Conservation (phyloP, 2,888 invertebrate genomes). For the Drosophila acutilabella region DNA sequence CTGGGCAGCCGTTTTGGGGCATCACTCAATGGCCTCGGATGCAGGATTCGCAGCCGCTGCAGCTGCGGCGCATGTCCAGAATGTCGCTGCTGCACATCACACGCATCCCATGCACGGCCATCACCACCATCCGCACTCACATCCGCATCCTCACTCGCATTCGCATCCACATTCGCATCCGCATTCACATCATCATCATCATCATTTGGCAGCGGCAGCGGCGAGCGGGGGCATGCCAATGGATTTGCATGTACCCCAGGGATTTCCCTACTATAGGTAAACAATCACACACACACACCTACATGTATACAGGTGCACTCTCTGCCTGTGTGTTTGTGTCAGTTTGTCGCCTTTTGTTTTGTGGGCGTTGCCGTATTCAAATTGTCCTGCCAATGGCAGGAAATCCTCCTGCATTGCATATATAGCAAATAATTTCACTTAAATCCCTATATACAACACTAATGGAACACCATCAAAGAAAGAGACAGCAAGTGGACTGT, state of each 20-base stretch:
- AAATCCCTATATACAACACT: conserved; percentile 22
- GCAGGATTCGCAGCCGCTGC: conserved; percentile 84
- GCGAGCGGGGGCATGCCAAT: conserved; percentile 90
- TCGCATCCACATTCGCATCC: conserved; percentile 84
- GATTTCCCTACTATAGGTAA: conserved; percentile 95
- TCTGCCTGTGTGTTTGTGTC: conserved; percentile 13
- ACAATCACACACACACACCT: conserved; percentile 19
- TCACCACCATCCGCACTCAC: conserved; percentile 70
- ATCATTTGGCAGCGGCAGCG: conserved; percentile 83
- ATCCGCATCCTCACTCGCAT: conserved; percentile 83
- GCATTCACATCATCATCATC: conserved; percentile 84
- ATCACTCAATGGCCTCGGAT: conserved; percentile 85
- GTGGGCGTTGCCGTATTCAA: conserved; percentile 73
- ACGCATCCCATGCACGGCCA: conserved; percentile 82
- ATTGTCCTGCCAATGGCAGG: conserved; percentile 65
- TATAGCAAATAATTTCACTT: conserved; percentile 41
- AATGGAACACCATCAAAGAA: not conserved
- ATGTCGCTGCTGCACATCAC: conserved; percentile 83
- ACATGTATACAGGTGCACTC: conserved; percentile 35
- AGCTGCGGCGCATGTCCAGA: conserved; percentile 86
- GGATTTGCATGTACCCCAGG: conserved; percentile 96
- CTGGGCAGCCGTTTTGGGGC: conserved; percentile 91
- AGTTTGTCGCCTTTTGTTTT: conserved; percentile 51
- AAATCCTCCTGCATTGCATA: conserved; percentile 18
- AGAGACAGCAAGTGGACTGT: not conserved